Evolutionary conservation across 1,140 invertebrate genomes (phyloP).

Genomic region (Microplitis demolitor): DNA sequence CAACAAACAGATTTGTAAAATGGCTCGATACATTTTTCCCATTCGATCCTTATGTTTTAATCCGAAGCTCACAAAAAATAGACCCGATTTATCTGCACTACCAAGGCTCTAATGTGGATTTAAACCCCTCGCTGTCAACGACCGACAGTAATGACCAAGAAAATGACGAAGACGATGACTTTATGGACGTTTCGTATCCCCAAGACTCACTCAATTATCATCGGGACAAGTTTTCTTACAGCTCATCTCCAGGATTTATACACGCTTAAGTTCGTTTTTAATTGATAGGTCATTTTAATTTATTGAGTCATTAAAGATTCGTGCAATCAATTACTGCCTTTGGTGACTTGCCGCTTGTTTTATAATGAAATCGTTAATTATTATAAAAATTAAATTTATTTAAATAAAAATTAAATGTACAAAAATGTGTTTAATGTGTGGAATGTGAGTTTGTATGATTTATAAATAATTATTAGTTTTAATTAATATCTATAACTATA

Average conservation of each 20-base stretch:
- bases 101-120: slow-evolving; percentile 41
- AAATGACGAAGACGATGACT: slow-evolving; percentile 46
- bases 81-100: slow-evolving; percentile 55
- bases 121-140: slow-evolving; percentile 27
- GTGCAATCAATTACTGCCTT: background rate
- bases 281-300: background rate
- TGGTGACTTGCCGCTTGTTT: background rate
- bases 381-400: background rate
- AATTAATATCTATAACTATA: background rate
- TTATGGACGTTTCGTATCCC: slow-evolving; percentile 47
- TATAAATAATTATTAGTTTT: background rate
- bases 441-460: background rate
- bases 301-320: slow-evolving; percentile 1
- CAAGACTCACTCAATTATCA: slow-evolving; percentile 32
- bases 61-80: slow-evolving; percentile 56
- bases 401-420: background rate
- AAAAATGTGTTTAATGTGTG: background rate
- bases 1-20: slow-evolving; percentile 55
- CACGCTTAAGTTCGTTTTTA: background rate
- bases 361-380: background rate
- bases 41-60: slow-evolving; percentile 79
- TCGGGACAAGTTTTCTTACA: slow-evolving; percentile 46
- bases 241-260: slow-evolving; percentile 48
- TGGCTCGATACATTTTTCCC: slow-evolving; percentile 76
- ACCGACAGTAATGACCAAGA: slow-evolving; percentile 24